phyloP scores from a whole-genome alignment of 2,888 invertebrate species.

The Drosophila monieri region DNA sequence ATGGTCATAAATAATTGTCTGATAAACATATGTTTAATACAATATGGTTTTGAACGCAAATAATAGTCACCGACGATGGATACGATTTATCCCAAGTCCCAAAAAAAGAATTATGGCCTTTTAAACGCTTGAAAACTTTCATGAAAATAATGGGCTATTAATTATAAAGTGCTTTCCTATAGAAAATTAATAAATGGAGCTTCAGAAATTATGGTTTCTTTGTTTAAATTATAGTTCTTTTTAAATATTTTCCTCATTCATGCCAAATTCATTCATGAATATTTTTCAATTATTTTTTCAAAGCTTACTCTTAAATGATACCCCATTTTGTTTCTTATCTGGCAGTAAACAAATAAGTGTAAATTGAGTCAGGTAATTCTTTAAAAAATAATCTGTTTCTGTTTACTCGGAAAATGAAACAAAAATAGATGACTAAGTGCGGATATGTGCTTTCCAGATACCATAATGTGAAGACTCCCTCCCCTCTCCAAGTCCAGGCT shows the following conservation, averaged over 20 bases:
- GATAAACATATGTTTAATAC: constrained; percentile 40
- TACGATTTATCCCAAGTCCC: neutral
- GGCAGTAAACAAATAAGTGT: constrained; percentile 1
- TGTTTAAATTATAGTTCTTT: constrained; percentile 1
- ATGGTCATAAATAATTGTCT: constrained; percentile 21
- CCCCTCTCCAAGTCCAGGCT: neutral
- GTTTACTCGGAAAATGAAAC: neutral
- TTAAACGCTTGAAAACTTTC: neutral
- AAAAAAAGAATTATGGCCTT: constrained; percentile 12
- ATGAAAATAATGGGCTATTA: constrained; percentile 11
- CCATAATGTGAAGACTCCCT: constrained; percentile 1
- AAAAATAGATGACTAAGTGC: constrained; percentile 29
- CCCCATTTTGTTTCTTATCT: neutral
- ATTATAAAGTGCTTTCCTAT: neutral
- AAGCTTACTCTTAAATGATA: too few relatives aligned
- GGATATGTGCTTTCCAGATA: constrained; percentile 26
- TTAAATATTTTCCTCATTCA: too few relatives aligned
- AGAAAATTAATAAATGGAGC: neutral
- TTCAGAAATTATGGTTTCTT: too few relatives aligned
- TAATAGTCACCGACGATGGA: neutral
- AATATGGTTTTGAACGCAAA: constrained; percentile 3
- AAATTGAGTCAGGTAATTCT: constrained; percentile 20
- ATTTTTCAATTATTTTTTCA: too few relatives aligned
- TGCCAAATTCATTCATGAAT: too few relatives aligned
- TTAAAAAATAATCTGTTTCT: neutral